Evolutionary conservation across 2,797 vertebrate species (phyloP).

Genomic region (Selene dorsalis): DNA sequence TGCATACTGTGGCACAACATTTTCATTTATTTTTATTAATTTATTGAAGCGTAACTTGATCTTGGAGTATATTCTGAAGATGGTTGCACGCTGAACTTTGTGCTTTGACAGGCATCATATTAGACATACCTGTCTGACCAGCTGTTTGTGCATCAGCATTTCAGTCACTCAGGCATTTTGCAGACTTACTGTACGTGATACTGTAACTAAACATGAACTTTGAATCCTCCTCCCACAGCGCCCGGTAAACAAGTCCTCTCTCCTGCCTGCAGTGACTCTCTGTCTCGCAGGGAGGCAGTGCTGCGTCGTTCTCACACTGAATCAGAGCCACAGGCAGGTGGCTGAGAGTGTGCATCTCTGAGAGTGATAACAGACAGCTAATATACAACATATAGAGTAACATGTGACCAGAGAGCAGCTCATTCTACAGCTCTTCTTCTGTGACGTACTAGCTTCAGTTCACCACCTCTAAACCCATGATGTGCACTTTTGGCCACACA

Average conservation of each 20-base stretch:
- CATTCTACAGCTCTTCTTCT: slow-evolving; percentile 61
- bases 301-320: slow-evolving; percentile 70
- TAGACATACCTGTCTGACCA: not conserved
- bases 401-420: slow-evolving; percentile 44
- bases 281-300: slow-evolving; percentile 83
- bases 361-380: slow-evolving; percentile 53
- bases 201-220: slow-evolving; percentile 5
- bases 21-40: not conserved
- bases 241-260: slow-evolving; percentile 15
- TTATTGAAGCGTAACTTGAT: not conserved
- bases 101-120: not conserved
- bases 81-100: not conserved
- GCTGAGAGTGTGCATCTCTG: slow-evolving; percentile 38
- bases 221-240: not conserved
- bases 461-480: slow-evolving; percentile 21
- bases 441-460: slow-evolving; percentile 10
- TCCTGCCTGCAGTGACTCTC: slow-evolving; percentile 68
- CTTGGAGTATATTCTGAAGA: not conserved
- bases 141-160: not conserved
- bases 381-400: slow-evolving; percentile 46
- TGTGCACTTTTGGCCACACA: slow-evolving; percentile 19
- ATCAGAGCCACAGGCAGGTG: slow-evolving; percentile 29
- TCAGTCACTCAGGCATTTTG: not conserved
- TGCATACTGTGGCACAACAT: not conserved
- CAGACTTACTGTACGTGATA: not conserved